Evolutionary conservation across 1,140 invertebrate genomes (phyloP), one percentile per base, ranked within the genome.

Genomic region (Bacillus rossius): DNA sequence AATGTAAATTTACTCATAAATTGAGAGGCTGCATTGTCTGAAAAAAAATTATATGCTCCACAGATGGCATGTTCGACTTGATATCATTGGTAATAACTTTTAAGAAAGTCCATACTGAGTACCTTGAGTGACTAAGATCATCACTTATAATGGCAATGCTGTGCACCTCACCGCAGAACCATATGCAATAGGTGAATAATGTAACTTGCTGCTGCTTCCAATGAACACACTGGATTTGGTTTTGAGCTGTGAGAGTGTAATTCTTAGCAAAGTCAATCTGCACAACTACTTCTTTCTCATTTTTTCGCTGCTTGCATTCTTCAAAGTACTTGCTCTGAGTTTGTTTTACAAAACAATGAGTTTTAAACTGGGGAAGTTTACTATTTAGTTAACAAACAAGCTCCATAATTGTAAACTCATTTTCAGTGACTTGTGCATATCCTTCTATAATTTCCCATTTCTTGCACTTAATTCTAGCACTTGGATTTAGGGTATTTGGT

Each of bases 1-100:
- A 70, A 57, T 34, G 65, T 71, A 43, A 66, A 62, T 8, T 47
- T 53, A 57, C 66, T 71, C 34, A 55, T 57, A 53, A 69, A 71
- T 50, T 71, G 67, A 19, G 29, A 53, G 29, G 56, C 61, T 58
- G 42, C 50, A 5, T 64, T 67, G 59, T 67, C 66, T 45, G 56
- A 60, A 54, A 66, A 54, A 20, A 54, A 41, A 53, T n/a, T n/a
- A n/a, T 26, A 53, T 23, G 20, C 19, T 20, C 34, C 34, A 53
- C 25, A 14, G 25, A 16, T 34, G 34, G 23, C 19, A 53, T 29
- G 19, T 16, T 34, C 13, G 5, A 19, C 37, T 34, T 14, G 13
- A 53, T 34, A 34, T 14, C 23, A 53, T 26, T 34, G 23, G 19
- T 34, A 38, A 53, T 40, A 20, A 26, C 34, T 53, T 53, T 53